phyloP scores from a whole-genome alignment of 1,140 invertebrate genomes.

The Carcinoscorpius rotundicauda region DNA sequence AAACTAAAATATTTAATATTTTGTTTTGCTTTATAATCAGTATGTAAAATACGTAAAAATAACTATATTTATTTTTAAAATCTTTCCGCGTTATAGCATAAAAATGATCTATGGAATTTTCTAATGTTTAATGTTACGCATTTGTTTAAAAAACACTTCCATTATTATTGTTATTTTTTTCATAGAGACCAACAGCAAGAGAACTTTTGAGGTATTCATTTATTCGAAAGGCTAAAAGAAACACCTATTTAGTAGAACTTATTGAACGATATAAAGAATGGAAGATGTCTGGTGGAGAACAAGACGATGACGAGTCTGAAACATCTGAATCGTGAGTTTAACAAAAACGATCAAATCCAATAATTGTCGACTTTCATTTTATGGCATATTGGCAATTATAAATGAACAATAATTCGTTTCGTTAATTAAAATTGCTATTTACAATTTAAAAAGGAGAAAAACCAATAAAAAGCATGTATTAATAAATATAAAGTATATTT shows the following conservation, averaged over 20 bases:
- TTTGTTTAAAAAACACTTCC: constrained; percentile 8
- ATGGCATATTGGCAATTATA: too few relatives aligned
- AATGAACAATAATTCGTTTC: too few relatives aligned
- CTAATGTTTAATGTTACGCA: constrained; percentile 7
- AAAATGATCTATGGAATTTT: constrained; percentile 6
- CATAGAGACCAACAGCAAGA: constrained; percentile 82
- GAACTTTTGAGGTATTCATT: constrained; percentile 87
- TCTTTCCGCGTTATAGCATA: constrained; percentile 11
- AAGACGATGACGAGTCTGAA: constrained; percentile 87
- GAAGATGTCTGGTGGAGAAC: constrained; percentile 77
- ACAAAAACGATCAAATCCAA: too few relatives aligned
- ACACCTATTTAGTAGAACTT: constrained; percentile 85
- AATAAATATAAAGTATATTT: too few relatives aligned
- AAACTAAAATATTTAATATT: too few relatives aligned
- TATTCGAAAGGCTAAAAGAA: constrained; percentile 90
- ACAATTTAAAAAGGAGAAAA: too few relatives aligned
- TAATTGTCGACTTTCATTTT: too few relatives aligned
- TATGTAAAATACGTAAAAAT: too few relatives aligned
- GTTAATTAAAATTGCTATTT: too few relatives aligned
- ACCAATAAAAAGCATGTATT: too few relatives aligned
- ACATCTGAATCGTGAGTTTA: constrained; percentile 81
- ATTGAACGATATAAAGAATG: constrained; percentile 94
- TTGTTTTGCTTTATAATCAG: too few relatives aligned
- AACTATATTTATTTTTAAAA: background rate
- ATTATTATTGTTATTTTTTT: background rate